phyloP scores from a whole-genome alignment of 1,140 invertebrate species.

The Nomia melanderi region DNA sequence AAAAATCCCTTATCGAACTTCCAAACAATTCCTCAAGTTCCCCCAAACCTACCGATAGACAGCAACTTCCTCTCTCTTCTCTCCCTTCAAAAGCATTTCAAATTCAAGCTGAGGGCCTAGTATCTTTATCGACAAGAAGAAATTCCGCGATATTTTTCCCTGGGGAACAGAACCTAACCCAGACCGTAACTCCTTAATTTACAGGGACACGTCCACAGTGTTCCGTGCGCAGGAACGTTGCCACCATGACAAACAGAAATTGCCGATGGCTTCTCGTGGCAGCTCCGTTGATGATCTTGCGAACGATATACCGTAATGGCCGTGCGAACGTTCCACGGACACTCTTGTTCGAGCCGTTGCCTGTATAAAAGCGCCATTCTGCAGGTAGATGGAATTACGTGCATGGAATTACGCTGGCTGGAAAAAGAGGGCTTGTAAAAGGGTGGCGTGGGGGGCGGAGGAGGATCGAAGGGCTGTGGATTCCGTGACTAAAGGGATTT shows the following conservation, averaged over 20 bases:
- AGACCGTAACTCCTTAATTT: too few relatives aligned
- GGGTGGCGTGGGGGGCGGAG: background rate
- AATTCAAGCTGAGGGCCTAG: too few relatives aligned
- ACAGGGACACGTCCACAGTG: too few relatives aligned
- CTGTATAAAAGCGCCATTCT: slow-evolving; percentile 51
- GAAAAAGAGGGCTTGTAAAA: slow-evolving; percentile 18
- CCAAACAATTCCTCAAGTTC: too few relatives aligned
- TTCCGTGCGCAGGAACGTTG: background rate
- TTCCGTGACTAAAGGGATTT: slow-evolving; percentile 47
- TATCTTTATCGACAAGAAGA: too few relatives aligned
- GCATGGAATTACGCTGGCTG: slow-evolving; percentile 56
- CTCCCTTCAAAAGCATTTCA: too few relatives aligned
- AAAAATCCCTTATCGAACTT: too few relatives aligned
- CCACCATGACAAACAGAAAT: background rate
- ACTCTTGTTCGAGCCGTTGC: background rate
- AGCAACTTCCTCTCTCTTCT: too few relatives aligned
- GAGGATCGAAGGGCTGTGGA: slow-evolving; percentile 12
- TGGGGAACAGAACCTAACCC: too few relatives aligned
- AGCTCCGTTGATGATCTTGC: slow-evolving; percentile 13
- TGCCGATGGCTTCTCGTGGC: background rate
- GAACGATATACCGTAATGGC: slow-evolving; percentile 28
- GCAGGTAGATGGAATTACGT: slow-evolving; percentile 60
- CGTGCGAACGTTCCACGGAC: slow-evolving; percentile 23
- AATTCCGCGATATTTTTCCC: background rate
- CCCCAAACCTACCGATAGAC: too few relatives aligned